Conservation (phyloP, 2,888 invertebrate genomes). For the Pharmacophagus antenor region DNA sequence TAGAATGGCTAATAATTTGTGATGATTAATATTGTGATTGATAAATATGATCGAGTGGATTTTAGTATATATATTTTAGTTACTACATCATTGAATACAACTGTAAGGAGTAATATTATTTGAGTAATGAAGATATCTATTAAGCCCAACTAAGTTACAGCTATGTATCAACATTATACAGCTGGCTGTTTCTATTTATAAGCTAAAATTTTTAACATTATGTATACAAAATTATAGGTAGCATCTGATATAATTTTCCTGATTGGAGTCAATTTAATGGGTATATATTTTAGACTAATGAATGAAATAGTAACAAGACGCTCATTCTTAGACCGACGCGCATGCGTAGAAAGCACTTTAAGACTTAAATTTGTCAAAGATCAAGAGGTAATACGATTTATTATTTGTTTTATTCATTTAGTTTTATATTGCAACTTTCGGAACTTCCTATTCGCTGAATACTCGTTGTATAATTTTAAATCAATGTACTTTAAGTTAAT, state of each 20-base stretch:
- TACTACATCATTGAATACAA: too few species aligned
- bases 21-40: too few species aligned
- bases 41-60: too few species aligned
- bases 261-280: conserved; percentile 88
- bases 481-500: too few species aligned
- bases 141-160: not conserved
- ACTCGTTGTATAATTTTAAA: too few species aligned
- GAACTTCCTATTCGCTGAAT: too few species aligned
- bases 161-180: not conserved
- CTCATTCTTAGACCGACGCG: conserved; percentile 92
- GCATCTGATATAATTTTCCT: conserved; percentile 87
- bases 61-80: too few species aligned
- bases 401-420: not conserved
- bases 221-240: conserved; percentile 72
- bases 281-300: conserved; percentile 93
- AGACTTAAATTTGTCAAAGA: conserved; percentile 90
- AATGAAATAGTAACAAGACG: conserved; percentile 92
- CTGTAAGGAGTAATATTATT: too few species aligned
- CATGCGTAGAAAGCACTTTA: conserved; percentile 91
- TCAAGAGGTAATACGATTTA: conserved; percentile 82
- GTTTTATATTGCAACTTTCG: too few species aligned
- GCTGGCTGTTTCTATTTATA: not conserved
- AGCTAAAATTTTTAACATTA: not conserved
- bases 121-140: too few species aligned
- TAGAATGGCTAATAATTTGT: too few species aligned